Conservation (phyloP, 1,140 invertebrate species). For the Andrena cerasifolii region DNA sequence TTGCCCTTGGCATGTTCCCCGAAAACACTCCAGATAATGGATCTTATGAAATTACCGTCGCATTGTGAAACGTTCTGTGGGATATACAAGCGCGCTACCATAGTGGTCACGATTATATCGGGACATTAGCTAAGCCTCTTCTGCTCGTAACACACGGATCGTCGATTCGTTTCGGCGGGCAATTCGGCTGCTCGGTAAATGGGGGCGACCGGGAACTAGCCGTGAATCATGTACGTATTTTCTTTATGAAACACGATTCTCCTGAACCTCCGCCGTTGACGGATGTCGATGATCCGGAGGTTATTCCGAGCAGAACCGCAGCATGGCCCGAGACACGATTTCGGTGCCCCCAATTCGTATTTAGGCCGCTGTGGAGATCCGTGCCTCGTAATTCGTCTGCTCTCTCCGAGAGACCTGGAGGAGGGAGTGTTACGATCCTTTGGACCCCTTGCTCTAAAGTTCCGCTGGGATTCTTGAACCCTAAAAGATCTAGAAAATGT, state of each 20-base stretch:
- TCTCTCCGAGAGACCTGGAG: constrained; percentile 16
- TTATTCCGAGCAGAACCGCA: constrained; percentile 63
- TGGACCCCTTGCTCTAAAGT: constrained; percentile 24
- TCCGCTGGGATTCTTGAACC: constrained; percentile 17
- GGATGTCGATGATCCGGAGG: constrained; percentile 50
- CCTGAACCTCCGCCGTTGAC: neutral
- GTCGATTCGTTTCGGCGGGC: no score
- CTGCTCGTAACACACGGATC: no score
- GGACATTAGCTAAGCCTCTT: no score
- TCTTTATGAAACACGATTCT: neutral
- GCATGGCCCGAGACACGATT: constrained; percentile 55
- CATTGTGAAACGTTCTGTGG: constrained; percentile 12
- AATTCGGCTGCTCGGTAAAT: no score
- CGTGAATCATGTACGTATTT: neutral
- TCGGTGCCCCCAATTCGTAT: constrained; percentile 65
- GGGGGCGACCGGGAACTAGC: no score
- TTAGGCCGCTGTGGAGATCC: constrained; percentile 59
- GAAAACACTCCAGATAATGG: constrained; percentile 25
- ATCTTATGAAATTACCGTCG: constrained; percentile 30
- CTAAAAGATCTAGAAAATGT: no score
- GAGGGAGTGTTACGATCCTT: neutral
- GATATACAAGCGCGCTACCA: no score
- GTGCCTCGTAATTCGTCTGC: constrained; percentile 55
- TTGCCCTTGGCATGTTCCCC: constrained; percentile 47
- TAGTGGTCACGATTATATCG: no score